Evolutionary conservation across 2,113 vertebrate genomes (phyloP).

Genomic region (Epinephelus moara): DNA sequence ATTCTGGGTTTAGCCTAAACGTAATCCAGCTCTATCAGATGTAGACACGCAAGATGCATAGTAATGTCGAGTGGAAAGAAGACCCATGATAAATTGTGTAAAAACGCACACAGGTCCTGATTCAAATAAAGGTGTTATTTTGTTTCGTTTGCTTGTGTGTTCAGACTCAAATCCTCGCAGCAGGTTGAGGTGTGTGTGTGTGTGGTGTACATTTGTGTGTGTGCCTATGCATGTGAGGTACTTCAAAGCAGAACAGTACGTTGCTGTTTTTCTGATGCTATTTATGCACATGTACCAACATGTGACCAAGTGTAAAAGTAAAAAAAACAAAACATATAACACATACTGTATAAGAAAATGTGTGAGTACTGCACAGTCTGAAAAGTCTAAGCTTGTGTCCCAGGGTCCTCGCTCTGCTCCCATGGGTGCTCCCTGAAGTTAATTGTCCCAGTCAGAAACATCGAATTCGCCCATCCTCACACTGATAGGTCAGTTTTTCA

Average conservation of each 20-base stretch:
- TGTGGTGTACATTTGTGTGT: background rate
- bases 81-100: background rate
- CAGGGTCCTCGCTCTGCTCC: background rate
- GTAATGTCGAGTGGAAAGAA: background rate
- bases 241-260: too few species aligned
- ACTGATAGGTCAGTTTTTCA: constrained; percentile 52
- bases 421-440: constrained; percentile 14
- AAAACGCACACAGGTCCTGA: background rate
- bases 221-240: background rate
- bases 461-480: constrained; percentile 4
- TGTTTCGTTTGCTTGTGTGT: background rate
- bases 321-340: too few species aligned
- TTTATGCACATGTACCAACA: too few species aligned
- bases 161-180: background rate
- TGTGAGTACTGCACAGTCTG: background rate
- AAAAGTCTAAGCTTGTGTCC: too few species aligned
- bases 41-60: constrained; percentile 7
- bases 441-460: constrained; percentile 41
- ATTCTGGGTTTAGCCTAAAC: constrained; percentile 22
- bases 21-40: constrained; percentile 29
- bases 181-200: background rate
- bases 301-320: background rate
- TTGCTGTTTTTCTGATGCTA: background rate
- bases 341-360: background rate
- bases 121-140: background rate